Evolutionary conservation across 2,888 invertebrate genomes (phyloP), one percentile per base, ranked within the genome.

Genomic region (Cheilosia vulpina): DNA sequence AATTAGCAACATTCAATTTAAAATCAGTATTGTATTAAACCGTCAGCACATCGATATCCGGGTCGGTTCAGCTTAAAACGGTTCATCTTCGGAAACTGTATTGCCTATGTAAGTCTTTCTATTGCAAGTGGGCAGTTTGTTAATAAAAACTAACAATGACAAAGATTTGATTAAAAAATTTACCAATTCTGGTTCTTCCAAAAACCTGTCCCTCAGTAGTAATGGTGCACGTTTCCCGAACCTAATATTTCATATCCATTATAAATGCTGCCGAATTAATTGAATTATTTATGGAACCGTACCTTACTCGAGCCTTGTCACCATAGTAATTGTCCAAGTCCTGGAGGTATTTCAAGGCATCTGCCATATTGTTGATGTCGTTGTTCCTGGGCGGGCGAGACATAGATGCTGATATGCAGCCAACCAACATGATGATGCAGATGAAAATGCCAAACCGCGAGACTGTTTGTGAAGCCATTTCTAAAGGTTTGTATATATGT

Each of bases 261-360:
- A 13, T 4, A 34, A 38, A n/a, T 4, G 9, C 4, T 58, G 13
- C 2, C n/a, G 2, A 34, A 15, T 34, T 1, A 21, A 47, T n/a
- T 2, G 2, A 27, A 45, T n/a, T 17, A 4, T 9, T 11, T 15
- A 11, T 38, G 2, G 9, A 38, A 41, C 7, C 72, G 71, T 92
- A 95, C 95, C 95, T 94, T 69, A 95, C 95, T 91, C 95, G 93
- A 88, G 95, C 94, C 88, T 94, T 94, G 88, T 95, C 95, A 2
- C 95, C 94, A 89, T 95, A 95, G 89, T 94, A 94, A 87, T 94
- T 94, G 88, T 95, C 95, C 83, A 95, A 92, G 87, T 95, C 94
- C 87, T 95, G 94, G 85, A 95, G 93, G 91, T 95, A 94, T 87
- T 94, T 94, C 1, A 95, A 92, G 3, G 95, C 95, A 87, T 95